These are phyloP conservation scores for Cephonodes hylas DNA, from an alignment of 2,888 invertebrate genomes.

Conservation along the genomic window DNA sequence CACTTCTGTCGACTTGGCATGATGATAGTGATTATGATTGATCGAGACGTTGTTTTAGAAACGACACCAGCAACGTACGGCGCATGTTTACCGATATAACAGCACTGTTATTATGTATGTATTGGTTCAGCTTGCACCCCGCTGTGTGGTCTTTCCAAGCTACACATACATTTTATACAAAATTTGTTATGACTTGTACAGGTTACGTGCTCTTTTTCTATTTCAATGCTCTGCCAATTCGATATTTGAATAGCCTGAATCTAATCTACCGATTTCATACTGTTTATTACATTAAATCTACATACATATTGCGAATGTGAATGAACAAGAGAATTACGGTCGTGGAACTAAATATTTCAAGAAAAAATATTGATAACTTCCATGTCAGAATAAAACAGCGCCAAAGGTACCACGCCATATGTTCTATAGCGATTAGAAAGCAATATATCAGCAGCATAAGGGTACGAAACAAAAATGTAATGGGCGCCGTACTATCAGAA, in stretches of 20 bases:
- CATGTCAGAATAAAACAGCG: too few relatives aligned
- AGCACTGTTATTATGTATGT: conserved; percentile 25
- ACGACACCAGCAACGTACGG: conserved; percentile 19
- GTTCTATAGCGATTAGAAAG: conserved; percentile 63
- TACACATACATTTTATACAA: background rate
- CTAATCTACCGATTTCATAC: background rate
- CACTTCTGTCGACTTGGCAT: conserved; percentile 53
- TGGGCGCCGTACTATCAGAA: conserved; percentile 52
- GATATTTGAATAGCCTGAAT: background rate
- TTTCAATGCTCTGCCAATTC: background rate
- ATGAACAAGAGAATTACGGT: too few relatives aligned
- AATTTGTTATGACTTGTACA: background rate
- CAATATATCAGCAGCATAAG: conserved; percentile 47
- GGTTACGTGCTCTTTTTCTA: background rate
- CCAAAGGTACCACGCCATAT: background rate
- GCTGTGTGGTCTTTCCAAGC: conserved; percentile 18
- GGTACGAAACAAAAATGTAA: conserved; percentile 66
- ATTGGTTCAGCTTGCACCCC: background rate
- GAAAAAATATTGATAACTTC: too few relatives aligned
- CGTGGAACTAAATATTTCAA: background rate
- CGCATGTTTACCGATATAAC: conserved; percentile 16
- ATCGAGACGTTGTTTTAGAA: conserved; percentile 39
- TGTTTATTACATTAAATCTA: too few relatives aligned
- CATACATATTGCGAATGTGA: too few relatives aligned
- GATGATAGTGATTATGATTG: conserved; percentile 42